Evolutionary conservation across 2,797 vertebrate species (phyloP).

Genomic region (Pangasius mekongensis): DNA sequence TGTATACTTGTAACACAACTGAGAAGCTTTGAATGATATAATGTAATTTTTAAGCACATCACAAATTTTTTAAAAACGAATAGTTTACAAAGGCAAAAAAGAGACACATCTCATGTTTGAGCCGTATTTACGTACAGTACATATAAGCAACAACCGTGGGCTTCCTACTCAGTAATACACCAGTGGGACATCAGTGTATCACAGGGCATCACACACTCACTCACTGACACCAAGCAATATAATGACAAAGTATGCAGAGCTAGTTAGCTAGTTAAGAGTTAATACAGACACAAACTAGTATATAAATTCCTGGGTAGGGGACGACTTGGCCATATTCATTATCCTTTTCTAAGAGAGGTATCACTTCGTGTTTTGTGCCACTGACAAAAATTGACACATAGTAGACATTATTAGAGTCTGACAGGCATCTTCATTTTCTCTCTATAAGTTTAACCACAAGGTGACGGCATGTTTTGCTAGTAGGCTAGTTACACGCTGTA

Average conservation of each 20-base stretch:
- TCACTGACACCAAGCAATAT: not conserved
- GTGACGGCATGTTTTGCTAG: not conserved
- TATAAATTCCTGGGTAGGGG: not conserved
- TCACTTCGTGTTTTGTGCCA: not conserved
- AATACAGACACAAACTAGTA: not conserved
- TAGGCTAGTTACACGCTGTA: not conserved
- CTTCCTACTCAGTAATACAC: not conserved
- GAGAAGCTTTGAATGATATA: too few species aligned
- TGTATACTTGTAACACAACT: too few species aligned
- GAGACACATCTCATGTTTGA: not conserved
- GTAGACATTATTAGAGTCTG: not conserved
- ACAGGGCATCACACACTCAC: not conserved
- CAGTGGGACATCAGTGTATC: not conserved
- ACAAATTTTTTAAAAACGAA: too few species aligned
- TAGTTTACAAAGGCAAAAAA: not conserved
- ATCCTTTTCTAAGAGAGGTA: not conserved
- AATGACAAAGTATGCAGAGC: not conserved
- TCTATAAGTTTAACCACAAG: not conserved
- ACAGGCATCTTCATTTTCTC: not conserved
- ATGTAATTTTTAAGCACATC: too few species aligned
- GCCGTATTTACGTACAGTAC: not conserved
- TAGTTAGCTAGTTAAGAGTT: not conserved
- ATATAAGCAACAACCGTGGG: not conserved
- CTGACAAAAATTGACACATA: not conserved
- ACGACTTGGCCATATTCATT: not conserved